Evolutionary conservation across 2,113 vertebrate genomes (phyloP).

Genomic region (Heteronetta atricapilla): DNA sequence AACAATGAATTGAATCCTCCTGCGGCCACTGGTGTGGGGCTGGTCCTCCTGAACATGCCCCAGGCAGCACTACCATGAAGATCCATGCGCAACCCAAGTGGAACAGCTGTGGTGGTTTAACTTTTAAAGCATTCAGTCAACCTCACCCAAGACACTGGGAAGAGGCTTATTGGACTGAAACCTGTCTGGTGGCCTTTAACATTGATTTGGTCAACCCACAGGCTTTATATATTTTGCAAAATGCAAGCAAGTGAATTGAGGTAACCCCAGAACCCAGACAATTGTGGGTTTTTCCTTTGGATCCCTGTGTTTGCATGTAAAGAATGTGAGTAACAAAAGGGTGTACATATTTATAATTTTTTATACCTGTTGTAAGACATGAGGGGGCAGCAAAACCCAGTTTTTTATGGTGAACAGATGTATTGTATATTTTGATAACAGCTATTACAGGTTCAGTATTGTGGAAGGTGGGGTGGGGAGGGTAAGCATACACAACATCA

Average conservation of each 20-base stretch:
- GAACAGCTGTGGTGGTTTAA: background rate
- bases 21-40: background rate
- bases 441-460: slow-evolving; percentile 82
- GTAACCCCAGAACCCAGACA: background rate
- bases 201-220: background rate
- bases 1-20: background rate
- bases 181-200: background rate
- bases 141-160: background rate
- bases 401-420: slow-evolving; percentile 81
- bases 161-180: background rate
- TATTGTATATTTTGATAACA: slow-evolving; percentile 86
- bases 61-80: background rate
- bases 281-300: slow-evolving; percentile 33
- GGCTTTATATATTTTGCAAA: background rate
- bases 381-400: slow-evolving; percentile 69
- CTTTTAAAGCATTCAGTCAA: background rate
- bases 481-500: slow-evolving; percentile 56
- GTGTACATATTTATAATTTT: slow-evolving; percentile 86
- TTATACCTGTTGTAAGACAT: slow-evolving; percentile 81
- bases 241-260: background rate
- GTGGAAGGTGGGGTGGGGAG: slow-evolving; percentile 64
- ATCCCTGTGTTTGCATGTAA: slow-evolving; percentile 70
- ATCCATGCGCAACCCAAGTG: background rate
- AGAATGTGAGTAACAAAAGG: slow-evolving; percentile 78
- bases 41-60: fast-evolving